phyloP scores from a whole-genome alignment of 2,797 vertebrate species.

The Onychomys arenicola region DNA sequence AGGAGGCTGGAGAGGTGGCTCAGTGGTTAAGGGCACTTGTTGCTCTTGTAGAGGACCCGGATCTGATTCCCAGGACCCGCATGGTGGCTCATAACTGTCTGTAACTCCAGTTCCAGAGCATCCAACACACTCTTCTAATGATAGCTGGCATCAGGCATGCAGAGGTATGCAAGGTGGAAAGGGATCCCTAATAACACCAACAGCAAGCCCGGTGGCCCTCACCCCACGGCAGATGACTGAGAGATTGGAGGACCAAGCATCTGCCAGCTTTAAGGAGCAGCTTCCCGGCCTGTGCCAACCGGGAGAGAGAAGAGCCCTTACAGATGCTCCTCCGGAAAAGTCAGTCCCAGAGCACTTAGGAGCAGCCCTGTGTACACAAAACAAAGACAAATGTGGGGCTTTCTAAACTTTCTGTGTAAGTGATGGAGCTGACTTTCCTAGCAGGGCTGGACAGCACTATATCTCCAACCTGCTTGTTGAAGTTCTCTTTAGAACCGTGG shows the following conservation, averaged over 20 bases:
- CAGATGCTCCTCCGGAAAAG: neutral
- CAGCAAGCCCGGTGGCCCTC: no score
- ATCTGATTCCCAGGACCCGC: neutral
- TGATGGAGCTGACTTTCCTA: neutral
- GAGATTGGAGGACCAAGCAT: neutral
- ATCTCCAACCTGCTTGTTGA: neutral
- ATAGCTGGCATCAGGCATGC: neutral
- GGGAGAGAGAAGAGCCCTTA: constrained; percentile 13
- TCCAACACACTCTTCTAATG: neutral
- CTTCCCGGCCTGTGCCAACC: neutral
- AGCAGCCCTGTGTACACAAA: constrained; percentile 29
- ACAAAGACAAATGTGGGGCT: neutral
- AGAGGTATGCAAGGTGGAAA: neutral
- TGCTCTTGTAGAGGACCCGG: neutral
- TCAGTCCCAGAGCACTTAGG: neutral
- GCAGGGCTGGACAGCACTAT: neutral
- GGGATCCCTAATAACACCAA: neutral
- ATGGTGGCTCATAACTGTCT: neutral
- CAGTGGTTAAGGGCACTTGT: neutral
- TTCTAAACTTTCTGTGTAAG: neutral
- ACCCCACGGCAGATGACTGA: neutral
- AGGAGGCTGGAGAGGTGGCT: neutral
- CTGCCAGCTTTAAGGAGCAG: neutral
- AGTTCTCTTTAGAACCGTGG: neutral
- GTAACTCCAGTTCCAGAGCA: neutral